These are phyloP conservation scores for Melinaea menophilus DNA, from an alignment of 2,888 invertebrate species.

Conservation along the genomic window DNA sequence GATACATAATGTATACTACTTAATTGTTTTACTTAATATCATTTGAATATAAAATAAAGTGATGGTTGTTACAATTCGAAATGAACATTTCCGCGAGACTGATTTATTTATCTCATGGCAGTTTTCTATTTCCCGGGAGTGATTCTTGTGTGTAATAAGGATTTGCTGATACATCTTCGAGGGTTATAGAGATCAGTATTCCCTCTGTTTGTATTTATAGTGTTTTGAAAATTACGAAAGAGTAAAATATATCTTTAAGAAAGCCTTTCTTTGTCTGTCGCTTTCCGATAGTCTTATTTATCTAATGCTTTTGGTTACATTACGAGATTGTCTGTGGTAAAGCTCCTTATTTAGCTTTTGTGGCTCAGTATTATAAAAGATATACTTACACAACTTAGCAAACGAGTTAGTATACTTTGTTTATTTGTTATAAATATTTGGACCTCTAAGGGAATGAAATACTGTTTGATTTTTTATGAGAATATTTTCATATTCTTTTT, in stretches of 20 bases:
- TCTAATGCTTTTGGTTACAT: too few relatives aligned
- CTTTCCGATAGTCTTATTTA: too few relatives aligned
- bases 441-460: too few relatives aligned
- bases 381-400: too few relatives aligned
- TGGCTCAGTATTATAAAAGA: too few relatives aligned
- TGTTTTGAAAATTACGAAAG: constrained; percentile 9
- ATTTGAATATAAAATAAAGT: constrained; percentile 33
- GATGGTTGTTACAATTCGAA: constrained; percentile 14
- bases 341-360: too few relatives aligned
- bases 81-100: constrained; percentile 20
- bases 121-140: constrained; percentile 64
- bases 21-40: constrained; percentile 16
- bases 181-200: constrained; percentile 49
- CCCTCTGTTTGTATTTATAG: constrained; percentile 42
- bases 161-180: constrained; percentile 54
- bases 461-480: too few relatives aligned
- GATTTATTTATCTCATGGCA: constrained; percentile 36
- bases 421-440: too few relatives aligned
- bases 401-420: too few relatives aligned
- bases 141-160: constrained; percentile 42
- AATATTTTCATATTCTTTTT: too few relatives aligned
- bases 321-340: too few relatives aligned
- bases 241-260: not conserved
- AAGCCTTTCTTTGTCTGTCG: not conserved
- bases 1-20: constrained; percentile 6